Conservation (phyloP, 2,113 vertebrate species). For the Sprattus sprattus region DNA sequence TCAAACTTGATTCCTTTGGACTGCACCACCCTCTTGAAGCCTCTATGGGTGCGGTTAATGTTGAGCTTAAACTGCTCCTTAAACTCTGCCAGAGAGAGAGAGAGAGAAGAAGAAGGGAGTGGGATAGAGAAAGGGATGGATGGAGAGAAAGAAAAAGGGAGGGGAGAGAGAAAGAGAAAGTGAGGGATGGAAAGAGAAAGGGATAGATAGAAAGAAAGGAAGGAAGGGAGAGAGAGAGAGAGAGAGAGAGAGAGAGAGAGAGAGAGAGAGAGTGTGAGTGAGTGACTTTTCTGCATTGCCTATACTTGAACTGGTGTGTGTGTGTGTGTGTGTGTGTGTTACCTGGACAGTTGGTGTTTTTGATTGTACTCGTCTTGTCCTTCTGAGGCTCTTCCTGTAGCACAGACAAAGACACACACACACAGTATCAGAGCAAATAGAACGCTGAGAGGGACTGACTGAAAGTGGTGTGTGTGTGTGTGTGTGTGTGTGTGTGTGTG, state of each 20-base stretch:
- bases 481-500: constrained; percentile 20
- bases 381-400: constrained; percentile 86
- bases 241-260: not conserved
- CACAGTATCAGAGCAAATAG: too few relatives aligned
- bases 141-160: not conserved
- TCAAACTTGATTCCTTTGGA: constrained; percentile 92
- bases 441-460: too few relatives aligned
- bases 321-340: not conserved
- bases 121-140: not conserved
- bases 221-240: not conserved
- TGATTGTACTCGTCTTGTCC: constrained; percentile 83
- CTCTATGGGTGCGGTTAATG: constrained; percentile 80
- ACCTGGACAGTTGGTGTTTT: constrained; percentile 81
- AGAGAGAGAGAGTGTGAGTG: not conserved
- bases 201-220: not conserved
- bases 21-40: constrained; percentile 82
- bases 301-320: too few relatives aligned
- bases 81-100: constrained; percentile 68
- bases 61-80: constrained; percentile 84
- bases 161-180: not conserved
- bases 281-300: not conserved
- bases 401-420: constrained; percentile 11
- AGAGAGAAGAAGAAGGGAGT: not conserved
- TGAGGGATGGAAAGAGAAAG: not conserved
- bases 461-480: not conserved